phyloP scores from a whole-genome alignment of 2,888 invertebrate genomes.

The Smittia aterrima region DNA sequence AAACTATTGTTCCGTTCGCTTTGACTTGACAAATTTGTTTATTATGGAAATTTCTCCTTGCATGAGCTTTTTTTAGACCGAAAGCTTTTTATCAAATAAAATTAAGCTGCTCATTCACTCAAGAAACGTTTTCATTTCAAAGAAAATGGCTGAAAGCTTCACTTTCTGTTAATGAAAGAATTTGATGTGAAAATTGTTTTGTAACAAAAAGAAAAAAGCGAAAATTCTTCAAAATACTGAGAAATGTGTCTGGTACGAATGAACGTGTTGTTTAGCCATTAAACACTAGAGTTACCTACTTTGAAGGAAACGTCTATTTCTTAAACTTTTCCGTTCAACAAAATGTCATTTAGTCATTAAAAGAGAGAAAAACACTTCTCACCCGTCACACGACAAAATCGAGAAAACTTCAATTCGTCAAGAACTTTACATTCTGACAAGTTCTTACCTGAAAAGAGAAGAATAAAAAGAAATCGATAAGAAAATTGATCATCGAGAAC shows the following conservation, averaged over 20 bases:
- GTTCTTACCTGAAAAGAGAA: slow-evolving; percentile 36
- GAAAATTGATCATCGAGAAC: slow-evolving; percentile 24
- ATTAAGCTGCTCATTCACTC: not conserved
- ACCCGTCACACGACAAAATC: not conserved
- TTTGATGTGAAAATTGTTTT: not conserved
- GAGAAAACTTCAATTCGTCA: not conserved
- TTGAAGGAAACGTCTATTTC: not conserved
- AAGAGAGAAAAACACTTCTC: not conserved
- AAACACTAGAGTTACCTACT: slow-evolving; percentile 1
- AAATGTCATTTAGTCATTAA: not conserved
- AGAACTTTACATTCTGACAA: not conserved
- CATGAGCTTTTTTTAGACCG: not conserved
- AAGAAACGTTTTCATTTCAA: no score
- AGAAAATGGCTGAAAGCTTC: no score
- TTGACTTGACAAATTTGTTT: not conserved
- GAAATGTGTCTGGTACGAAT: slow-evolving; percentile 22
- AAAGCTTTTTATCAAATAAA: not conserved
- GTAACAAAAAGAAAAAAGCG: not conserved
- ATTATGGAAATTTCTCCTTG: not conserved
- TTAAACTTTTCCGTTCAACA: not conserved
- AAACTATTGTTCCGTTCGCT: slow-evolving; percentile 10
- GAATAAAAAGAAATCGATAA: slow-evolving; percentile 18
- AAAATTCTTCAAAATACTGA: not conserved
- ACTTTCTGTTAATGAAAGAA: not conserved
- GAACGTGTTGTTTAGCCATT: slow-evolving; percentile 35